Base-by-base conservation (phyloP, 2,797 vertebrate species). In the Enteromius argenteus region DNA sequence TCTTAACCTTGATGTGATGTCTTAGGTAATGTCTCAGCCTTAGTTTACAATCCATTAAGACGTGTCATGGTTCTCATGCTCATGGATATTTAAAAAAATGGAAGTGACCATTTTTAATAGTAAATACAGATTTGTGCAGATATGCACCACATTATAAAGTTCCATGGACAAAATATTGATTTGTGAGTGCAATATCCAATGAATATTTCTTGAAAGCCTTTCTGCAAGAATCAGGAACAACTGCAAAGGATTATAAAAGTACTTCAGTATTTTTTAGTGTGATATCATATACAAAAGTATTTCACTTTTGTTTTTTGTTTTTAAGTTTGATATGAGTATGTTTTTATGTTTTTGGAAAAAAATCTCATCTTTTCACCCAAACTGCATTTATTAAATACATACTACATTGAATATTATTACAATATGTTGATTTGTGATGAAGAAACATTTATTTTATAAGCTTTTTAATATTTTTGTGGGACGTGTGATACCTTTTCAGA, bases 61-160 rank as follows among this genome's bases (percentile, higher is more conserved):
- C 37, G 72, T n/a, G 35, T 60, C 53, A 60, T n/a, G 53, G 14
- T 27, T 77, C 74, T 58, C 74, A 60, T 42, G 35, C 35, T 60
- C 56, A 60, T 5, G 53, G 2, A 76, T 23, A 23, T 46, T 46
- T 53, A 53, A 53, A 17, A 27, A 32, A 30, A 30, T 30, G 15
- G 13, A 30, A 30, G 13, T 32, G 60, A 64, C 5, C 15, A 64
- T 30, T 30, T 15, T 42, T 42, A 3, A 30, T 62, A 30, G 27
- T 30, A 64, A 62, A 17, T 64, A 32, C 27, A 64, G 27, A 64
- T 6, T 62, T 62, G 30, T 30, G 60, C 60, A 62, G 58, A 27
- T 27, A 27, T 27, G 11, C 58, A 60, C 13, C 14, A 14, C 23
- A 62, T 14, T 62, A 62, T 23, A 58, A 11, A 23, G 9, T 58